Base-by-base conservation (phyloP, 2,797 vertebrate species). In the Scyliorhinus canicula region DNA sequence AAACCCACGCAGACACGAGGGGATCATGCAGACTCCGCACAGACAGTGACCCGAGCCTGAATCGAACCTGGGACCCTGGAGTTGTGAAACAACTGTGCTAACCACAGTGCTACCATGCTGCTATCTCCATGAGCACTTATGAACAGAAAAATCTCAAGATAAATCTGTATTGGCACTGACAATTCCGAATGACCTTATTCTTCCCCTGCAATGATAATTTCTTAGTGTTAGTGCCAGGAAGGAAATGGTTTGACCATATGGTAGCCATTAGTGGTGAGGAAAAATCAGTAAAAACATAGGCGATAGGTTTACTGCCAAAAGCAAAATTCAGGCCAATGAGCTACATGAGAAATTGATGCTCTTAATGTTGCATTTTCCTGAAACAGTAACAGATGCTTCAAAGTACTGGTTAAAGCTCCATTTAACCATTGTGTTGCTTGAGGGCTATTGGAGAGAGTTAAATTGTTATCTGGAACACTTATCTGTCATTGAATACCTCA, bases 191-290 rank as follows among this genome's bases (percentile, higher is more conserved):
- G 12, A 60, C 57, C n/a, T 57, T 82, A 82, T 44, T 91, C 55
- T 86, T 90, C 52, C 31, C 86, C 31, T 57, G 35, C 60, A 93
- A 65, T 69, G 63, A 69, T 67, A 67, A 31, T 63, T 26, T 67
- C 40, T 31, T 57, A 47, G 9, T 28, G 65, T 93, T 67, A 93
- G 9, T 65, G 91, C 40, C 91, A 93, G 26, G 63, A 40, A 67
- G 91, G 63, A 93, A 93, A 93, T 93, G 40, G 40, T 69, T 93
- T 93, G 6, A 69, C 91, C 91, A 93, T 65, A 69, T 31, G 91
- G 60, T 93, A 93, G 65, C 91, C 44, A 69, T 93, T 69, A 93
- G 9, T 26, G 24, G n/a, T 0, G 4, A 47, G 63, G 63, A 69
- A 93, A 67, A 47, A 47, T 93, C 60, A 50, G 9, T 65, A 31